Percentiles rank a stretch among this genome's conserved stretches.
Conservation (phyloP, 2,797 vertebrate species). For the Carduelis carduelis region DNA sequence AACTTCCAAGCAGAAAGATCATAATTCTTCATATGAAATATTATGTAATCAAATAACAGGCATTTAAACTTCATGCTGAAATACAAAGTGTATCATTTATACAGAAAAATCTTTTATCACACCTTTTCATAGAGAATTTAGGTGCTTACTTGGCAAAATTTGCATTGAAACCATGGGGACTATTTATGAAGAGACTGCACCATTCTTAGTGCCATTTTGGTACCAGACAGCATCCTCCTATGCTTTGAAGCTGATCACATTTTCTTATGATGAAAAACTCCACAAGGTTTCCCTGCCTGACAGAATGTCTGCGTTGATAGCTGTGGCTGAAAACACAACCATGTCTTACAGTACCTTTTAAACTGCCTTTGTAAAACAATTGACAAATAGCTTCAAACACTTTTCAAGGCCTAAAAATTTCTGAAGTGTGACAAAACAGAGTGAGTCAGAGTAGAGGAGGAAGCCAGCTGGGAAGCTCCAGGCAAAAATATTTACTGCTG, state of each 20-base stretch:
- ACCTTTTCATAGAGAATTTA: neutral
- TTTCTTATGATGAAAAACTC: neutral
- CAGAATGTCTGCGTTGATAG: neutral
- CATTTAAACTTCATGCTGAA: neutral
- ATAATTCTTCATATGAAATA: neutral
- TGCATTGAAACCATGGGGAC: neutral
- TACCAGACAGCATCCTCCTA: neutral
- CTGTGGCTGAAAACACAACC: neutral
- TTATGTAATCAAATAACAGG: neutral
- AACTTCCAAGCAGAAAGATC: neutral
- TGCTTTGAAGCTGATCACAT: neutral
- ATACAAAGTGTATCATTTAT: neutral
- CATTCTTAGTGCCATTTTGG: neutral
- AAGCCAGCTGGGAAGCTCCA: neutral
- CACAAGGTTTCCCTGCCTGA: neutral
- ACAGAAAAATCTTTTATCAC: neutral
- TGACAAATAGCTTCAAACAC: constrained; percentile 8
- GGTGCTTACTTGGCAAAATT: neutral
- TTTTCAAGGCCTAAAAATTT: neutral
- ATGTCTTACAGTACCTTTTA: neutral
- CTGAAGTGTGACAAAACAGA: constrained; percentile 5
- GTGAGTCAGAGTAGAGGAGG: neutral
- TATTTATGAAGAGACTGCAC: neutral
- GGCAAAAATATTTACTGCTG: neutral
- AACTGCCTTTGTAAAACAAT: neutral